Evolutionary conservation across 2,888 invertebrate species (phyloP), one percentile per base, ranked within the genome.

Genomic region (Mimumesa dahlbomi): DNA sequence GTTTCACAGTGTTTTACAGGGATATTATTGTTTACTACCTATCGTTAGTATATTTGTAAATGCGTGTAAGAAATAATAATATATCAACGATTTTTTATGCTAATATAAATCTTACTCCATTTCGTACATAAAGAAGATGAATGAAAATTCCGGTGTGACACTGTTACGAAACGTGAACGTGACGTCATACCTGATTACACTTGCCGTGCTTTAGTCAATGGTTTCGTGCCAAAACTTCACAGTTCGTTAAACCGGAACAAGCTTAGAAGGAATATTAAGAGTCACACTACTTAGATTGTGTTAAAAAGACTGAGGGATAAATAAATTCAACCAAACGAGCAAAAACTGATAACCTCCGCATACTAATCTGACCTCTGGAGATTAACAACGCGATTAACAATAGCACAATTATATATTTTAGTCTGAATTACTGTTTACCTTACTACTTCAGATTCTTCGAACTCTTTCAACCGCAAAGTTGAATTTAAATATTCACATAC

Each of bases 201-300:
- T 46, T n/a, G 11, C 6, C 14, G 36, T 11, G 22, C 49, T 57
- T 57, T 57, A 34, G 36, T 48, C 54, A 34, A 71, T 16, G 70
- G 36, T 63, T 45, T 50, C 49, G 65, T 56, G 72, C 61, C 65
- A 57, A 73, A 73, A 61, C 72, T 57, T 73, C 73, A 21, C 61
- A 53, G 72, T 73, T 73, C 72, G 73, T 73, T 73, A 73, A 66
- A 34, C 61, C 48, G 43, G n/a, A 38, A 34, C 42, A 19, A 31
- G 18, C 18, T 25, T 22, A 29, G 21, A 16, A 59, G 46, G 42
- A 43, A 36, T 72, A 71, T 71, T 61, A 59, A 38, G 54, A 71
- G 53, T 58, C 63, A 31, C 71, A 16, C 42, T 22, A 21, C 19
- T 53, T 14, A 40, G 3, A 54, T 1, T 5, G 19, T 7, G 31